Conservation (phyloP, 2,888 invertebrate genomes). For the Acronicta psi region DNA sequence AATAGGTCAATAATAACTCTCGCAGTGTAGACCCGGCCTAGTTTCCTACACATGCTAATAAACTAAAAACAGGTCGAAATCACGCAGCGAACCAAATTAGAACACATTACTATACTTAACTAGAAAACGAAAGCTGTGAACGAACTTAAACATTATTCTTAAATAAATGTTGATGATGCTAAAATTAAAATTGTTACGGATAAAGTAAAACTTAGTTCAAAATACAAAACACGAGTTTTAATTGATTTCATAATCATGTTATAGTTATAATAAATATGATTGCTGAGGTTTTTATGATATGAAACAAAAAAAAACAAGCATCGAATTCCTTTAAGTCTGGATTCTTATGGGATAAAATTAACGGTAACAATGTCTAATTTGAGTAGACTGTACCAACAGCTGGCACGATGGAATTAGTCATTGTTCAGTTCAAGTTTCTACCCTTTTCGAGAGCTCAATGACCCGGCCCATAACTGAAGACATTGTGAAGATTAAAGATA, state of each 20-base stretch:
- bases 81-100: conserved; percentile 51
- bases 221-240: background rate
- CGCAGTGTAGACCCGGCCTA: conserved; percentile 12
- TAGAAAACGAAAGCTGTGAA: conserved; percentile 29
- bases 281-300: too few species aligned
- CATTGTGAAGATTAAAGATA: too few species aligned
- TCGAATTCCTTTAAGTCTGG: too few species aligned
- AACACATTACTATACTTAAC: conserved; percentile 24
- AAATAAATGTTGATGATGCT: conserved; percentile 8
- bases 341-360: background rate
- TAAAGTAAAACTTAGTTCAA: background rate
- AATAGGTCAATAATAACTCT: conserved; percentile 35
- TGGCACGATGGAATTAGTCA: background rate
- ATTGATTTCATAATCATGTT: too few species aligned
- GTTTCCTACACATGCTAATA: conserved; percentile 27
- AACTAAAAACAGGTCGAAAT: conserved; percentile 48
- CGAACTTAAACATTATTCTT: conserved; percentile 9
- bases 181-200: conserved; percentile 2
- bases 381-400: background rate
- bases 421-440: background rate
- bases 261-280: too few species aligned
- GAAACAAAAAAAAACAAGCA: too few species aligned
- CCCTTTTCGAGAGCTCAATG: background rate
- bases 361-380: background rate
- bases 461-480: background rate